Conservation (phyloP, 1,140 invertebrate genomes). For the Drosophila simulans region DNA sequence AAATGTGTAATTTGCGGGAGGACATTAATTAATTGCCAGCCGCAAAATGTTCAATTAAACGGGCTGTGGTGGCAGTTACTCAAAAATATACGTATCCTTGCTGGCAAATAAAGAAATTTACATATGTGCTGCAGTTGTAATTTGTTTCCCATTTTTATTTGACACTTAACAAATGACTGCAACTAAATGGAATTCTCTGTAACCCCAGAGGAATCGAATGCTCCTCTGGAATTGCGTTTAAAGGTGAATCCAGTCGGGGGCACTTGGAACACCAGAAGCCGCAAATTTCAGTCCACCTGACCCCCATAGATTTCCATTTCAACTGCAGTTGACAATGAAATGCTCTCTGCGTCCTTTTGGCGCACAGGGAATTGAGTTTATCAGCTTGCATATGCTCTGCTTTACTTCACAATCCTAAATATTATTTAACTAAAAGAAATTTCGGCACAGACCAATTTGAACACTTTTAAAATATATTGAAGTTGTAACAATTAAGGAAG, state of each 20-base stretch:
- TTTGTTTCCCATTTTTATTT: conserved; percentile 10
- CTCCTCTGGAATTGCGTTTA: background rate
- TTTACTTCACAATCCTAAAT: background rate
- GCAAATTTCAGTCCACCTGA: conserved; percentile 3
- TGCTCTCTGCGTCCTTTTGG: conserved; percentile 2
- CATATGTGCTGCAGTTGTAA: conserved; percentile 23
- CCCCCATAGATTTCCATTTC: background rate
- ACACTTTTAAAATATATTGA: too few relatives aligned
- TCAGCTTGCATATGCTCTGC: background rate
- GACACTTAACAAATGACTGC: conserved; percentile 30
- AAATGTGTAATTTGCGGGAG: background rate
- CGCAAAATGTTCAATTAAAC: conserved; percentile 36
- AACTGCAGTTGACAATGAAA: conserved; percentile 35
- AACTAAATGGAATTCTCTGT: conserved; percentile 23
- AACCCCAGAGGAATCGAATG: background rate
- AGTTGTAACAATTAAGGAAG: background rate
- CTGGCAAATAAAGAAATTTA: background rate
- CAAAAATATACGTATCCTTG: background rate
- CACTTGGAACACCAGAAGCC: conserved; percentile 1
- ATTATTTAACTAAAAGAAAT: background rate
- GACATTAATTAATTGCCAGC: conserved; percentile 29
- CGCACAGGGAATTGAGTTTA: too few relatives aligned
- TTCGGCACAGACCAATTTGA: too few relatives aligned
- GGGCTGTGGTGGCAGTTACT: conserved; percentile 6
- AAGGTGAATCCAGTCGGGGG: background rate